These are phyloP conservation scores for Zaprionus tsacasi DNA, from an alignment of 1,140 invertebrate genomes.

Conservation along the genomic window DNA sequence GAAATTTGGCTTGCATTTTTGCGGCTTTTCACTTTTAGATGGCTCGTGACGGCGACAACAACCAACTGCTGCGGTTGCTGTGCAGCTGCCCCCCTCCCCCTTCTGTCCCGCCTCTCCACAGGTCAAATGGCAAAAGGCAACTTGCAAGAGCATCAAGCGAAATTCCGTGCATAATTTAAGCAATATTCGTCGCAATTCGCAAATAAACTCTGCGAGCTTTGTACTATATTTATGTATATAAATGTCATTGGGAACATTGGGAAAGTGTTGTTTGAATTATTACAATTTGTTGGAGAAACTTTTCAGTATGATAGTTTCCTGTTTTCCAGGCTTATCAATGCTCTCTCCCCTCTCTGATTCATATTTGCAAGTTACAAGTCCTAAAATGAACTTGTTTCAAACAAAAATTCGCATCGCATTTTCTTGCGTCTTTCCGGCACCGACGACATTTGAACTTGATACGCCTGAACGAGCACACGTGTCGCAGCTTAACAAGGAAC, in stretches of 20 bases:
- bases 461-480: constrained; percentile 39
- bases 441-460: constrained; percentile 44
- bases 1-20: constrained; percentile 58
- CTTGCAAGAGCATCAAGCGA: not conserved
- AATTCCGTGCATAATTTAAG: constrained; percentile 25
- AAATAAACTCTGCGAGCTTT: constrained; percentile 23
- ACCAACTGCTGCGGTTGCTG: constrained; percentile 21
- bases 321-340: not conserved
- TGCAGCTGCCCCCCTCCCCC: not conserved
- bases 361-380: constrained; percentile 1
- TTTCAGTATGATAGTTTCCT: constrained; percentile 5
- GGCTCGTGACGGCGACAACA: constrained; percentile 31
- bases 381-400: constrained; percentile 22
- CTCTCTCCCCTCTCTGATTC: not conserved
- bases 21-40: constrained; percentile 33
- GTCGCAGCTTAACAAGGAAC: constrained; percentile 34
- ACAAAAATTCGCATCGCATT: constrained; percentile 31
- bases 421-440: constrained; percentile 19
- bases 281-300: not conserved
- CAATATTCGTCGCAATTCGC: constrained; percentile 4
- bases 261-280: constrained; percentile 7
- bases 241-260: constrained; percentile 12
- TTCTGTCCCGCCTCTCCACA: not conserved
- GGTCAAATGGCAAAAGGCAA: constrained; percentile 11
- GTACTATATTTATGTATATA: not conserved